Conservation (phyloP, 2,113 vertebrate species). For the Ageneiosus marmoratus region DNA sequence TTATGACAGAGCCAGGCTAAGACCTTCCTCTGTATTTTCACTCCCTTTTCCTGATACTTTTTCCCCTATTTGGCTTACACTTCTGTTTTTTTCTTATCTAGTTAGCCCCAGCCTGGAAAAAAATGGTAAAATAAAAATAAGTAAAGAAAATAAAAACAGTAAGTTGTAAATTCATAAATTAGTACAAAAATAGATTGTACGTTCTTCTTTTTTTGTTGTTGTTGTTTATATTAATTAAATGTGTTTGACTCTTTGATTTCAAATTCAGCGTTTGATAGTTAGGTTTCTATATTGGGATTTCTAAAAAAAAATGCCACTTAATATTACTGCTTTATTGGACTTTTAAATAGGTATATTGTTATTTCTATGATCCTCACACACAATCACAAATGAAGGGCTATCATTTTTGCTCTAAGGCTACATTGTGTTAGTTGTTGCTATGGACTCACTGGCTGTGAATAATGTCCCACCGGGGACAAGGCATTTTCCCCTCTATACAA, state of each 20-base stretch:
- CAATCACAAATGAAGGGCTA: slow-evolving; percentile 1
- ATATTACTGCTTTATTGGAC: neutral
- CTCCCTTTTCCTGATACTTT: slow-evolving; percentile 63
- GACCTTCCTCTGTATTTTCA: slow-evolving; percentile 66
- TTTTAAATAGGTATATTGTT: neutral
- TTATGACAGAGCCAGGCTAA: slow-evolving; percentile 66
- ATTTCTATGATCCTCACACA: neutral
- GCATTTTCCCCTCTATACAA: slow-evolving; percentile 40
- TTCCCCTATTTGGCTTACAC: slow-evolving; percentile 55
- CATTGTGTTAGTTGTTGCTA: neutral
- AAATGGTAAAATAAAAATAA: neutral
- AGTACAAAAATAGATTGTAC: neutral
- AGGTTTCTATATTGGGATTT: neutral
- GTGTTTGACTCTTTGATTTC: neutral
- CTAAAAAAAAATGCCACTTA: neutral
- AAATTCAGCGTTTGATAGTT: neutral
- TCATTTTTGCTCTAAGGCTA: slow-evolving; percentile 7
- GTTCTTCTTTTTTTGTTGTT: neutral
- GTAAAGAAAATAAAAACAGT: neutral
- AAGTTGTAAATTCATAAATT: neutral
- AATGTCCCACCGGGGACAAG: slow-evolving; percentile 48
- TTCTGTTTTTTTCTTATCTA: slow-evolving; percentile 46
- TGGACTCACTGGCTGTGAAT: slow-evolving; percentile 33
- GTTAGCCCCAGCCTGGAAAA: slow-evolving; percentile 52
- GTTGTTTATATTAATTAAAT: neutral